Conservation (phyloP, 2,113 vertebrate species). For the Limnothrissa miodon region DNA sequence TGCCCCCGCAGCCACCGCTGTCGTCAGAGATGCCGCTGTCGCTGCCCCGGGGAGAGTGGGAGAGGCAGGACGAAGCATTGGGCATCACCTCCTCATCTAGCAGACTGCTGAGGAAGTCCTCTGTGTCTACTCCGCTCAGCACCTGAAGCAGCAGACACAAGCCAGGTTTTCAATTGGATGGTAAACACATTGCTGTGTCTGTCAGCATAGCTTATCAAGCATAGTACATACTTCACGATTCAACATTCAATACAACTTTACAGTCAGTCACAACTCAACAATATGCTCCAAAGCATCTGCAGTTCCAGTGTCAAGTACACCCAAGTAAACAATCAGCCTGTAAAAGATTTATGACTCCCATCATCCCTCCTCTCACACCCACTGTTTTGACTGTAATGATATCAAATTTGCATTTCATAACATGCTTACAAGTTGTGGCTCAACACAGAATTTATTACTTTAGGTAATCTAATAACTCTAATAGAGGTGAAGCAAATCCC, state of each 20-base stretch:
- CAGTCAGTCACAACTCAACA: neutral
- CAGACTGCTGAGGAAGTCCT: slow-evolving; percentile 79
- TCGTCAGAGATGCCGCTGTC: slow-evolving; percentile 74
- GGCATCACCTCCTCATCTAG: slow-evolving; percentile 61
- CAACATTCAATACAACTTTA: neutral
- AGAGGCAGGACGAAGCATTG: slow-evolving; percentile 36
- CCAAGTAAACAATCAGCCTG: neutral
- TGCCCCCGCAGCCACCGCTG: slow-evolving; percentile 46
- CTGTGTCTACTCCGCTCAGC: slow-evolving; percentile 73
- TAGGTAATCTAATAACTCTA: neutral
- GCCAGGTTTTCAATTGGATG: neutral
- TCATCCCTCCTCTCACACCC: neutral
- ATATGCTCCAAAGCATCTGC: neutral
- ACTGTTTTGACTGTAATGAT: neutral
- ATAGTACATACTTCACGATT: neutral
- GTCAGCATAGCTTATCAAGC: neutral
- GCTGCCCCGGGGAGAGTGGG: slow-evolving; percentile 62
- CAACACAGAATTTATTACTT: neutral
- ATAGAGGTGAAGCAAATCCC: neutral
- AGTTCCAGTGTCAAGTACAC: neutral
- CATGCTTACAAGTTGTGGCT: neutral
- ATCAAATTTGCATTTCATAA: neutral
- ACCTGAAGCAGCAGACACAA: slow-evolving; percentile 58
- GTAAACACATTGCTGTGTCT: neutral
- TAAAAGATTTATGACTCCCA: neutral